phyloP scores from a whole-genome alignment of 2,888 invertebrate genomes.

The Polydrusus pterygomalis region DNA sequence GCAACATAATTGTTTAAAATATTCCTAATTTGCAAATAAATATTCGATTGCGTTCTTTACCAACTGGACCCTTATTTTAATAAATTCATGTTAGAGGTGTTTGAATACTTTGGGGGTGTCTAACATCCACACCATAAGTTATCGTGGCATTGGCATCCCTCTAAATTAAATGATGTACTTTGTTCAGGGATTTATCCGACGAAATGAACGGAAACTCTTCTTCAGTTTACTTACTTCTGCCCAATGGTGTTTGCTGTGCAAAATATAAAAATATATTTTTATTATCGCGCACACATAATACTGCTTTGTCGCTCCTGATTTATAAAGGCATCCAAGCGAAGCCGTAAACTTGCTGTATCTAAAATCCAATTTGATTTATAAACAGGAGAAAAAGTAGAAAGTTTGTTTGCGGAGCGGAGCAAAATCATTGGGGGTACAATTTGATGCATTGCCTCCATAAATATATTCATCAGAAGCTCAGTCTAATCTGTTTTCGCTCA shows the following conservation, averaged over 20 bases:
- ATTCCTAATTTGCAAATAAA: too few species aligned
- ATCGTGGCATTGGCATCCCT: too few species aligned
- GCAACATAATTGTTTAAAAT: too few species aligned
- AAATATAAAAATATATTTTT: slow-evolving; percentile 7
- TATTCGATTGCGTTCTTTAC: too few species aligned
- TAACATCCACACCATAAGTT: too few species aligned
- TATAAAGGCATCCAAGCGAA: slow-evolving; percentile 13
- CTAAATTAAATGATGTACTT: too few species aligned
- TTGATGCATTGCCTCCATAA: slow-evolving; percentile 70
- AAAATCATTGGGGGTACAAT: slow-evolving; percentile 69
- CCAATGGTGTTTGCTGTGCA: not conserved
- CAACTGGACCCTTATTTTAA: too few species aligned
- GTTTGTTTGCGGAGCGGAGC: slow-evolving; percentile 67
- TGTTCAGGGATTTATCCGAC: too few species aligned
- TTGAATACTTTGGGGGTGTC: too few species aligned
- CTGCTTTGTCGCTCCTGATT: slow-evolving; percentile 15
- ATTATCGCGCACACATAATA: slow-evolving; percentile 13
- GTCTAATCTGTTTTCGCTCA: slow-evolving; percentile 53
- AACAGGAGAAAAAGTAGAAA: slow-evolving; percentile 67
- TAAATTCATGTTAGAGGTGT: too few species aligned
- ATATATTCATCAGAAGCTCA: slow-evolving; percentile 69
- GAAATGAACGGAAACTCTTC: too few species aligned
- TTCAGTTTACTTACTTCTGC: too few species aligned
- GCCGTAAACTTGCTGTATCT: slow-evolving; percentile 50
- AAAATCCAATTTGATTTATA: slow-evolving; percentile 71